These are phyloP conservation scores for Pammene fasciana DNA, from an alignment of 2,888 invertebrate species.

Conservation along the genomic window DNA sequence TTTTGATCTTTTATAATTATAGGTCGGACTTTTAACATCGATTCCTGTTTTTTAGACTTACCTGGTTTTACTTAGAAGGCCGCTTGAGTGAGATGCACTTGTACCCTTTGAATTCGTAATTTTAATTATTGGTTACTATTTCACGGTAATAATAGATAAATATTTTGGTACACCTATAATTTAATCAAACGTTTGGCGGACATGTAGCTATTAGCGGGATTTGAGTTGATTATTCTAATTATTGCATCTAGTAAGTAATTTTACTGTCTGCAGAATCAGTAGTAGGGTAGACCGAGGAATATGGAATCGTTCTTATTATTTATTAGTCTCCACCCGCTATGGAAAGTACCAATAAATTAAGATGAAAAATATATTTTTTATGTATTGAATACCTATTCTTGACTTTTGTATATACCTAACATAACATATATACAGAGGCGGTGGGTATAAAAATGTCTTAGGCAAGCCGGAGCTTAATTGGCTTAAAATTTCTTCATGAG, in stretches of 20 bases:
- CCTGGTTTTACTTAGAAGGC: conserved; percentile 70
- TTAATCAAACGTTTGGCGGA: conserved; percentile 25
- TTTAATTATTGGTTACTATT: conserved; percentile 57
- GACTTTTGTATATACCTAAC: no score
- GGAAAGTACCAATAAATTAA: no score
- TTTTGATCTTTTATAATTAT: conserved; percentile 81
- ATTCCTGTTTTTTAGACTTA: conserved; percentile 68
- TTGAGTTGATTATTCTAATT: conserved; percentile 33
- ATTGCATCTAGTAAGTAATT: conserved; percentile 16
- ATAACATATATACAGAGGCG: no score
- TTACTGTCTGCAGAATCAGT: conserved; percentile 18
- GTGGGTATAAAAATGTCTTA: no score
- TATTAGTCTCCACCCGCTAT: no score
- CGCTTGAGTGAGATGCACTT: conserved; percentile 62
- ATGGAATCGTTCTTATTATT: neutral
- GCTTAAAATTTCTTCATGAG: no score
- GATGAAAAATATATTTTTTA: no score
- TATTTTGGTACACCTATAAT: conserved; percentile 37
- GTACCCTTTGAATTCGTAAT: conserved; percentile 55
- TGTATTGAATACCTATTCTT: no score
- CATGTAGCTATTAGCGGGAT: conserved; percentile 25
- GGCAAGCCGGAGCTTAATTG: no score
- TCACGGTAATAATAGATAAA: conserved; percentile 40
- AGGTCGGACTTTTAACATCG: conserved; percentile 66
- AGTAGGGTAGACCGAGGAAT: neutral